These are phyloP conservation scores for Hyperopisus bebe DNA, from an alignment of 2,113 vertebrate genomes.

Conservation along the genomic window DNA sequence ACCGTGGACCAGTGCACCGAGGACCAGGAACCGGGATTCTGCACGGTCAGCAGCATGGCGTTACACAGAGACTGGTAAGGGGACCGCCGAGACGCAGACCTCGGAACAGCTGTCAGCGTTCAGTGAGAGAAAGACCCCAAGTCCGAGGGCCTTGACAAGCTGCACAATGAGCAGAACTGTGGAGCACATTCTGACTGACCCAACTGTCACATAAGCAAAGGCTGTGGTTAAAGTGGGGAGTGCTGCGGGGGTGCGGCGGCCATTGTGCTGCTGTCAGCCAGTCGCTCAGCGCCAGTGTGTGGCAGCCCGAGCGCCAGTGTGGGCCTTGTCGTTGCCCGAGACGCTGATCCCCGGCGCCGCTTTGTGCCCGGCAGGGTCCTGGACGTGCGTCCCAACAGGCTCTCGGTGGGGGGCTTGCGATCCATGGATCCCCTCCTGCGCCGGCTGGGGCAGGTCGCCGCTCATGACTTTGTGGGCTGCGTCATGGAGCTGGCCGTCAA, in stretches of 20 bases:
- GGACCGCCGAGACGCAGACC: not conserved
- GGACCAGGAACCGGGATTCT: constrained; percentile 85
- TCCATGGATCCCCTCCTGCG: constrained; percentile 81
- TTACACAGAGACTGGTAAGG: constrained; percentile 86
- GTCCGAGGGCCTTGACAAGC: not conserved
- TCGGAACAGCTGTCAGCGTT: not conserved
- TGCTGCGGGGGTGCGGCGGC: not conserved
- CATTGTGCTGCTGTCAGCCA: not conserved
- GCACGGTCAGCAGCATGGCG: constrained; percentile 84
- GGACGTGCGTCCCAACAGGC: constrained; percentile 87
- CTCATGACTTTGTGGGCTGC: constrained; percentile 93
- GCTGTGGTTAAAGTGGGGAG: not conserved
- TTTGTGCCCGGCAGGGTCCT: constrained; percentile 69
- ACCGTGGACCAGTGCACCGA: constrained; percentile 88
- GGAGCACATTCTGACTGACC: not conserved
- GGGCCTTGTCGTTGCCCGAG: constrained; percentile 6
- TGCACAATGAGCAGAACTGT: not conserved
- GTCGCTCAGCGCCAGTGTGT: not conserved
- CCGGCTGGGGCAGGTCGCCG: constrained; percentile 80
- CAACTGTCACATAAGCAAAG: not conserved
- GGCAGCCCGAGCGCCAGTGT: not conserved
- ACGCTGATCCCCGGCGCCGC: not conserved
- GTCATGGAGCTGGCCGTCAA: constrained; percentile 97
- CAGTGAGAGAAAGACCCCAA: not conserved
- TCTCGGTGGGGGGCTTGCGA: constrained; percentile 83